Conservation (phyloP, 2,113 vertebrate genomes). For the Rhadina sibilatrix region DNA sequence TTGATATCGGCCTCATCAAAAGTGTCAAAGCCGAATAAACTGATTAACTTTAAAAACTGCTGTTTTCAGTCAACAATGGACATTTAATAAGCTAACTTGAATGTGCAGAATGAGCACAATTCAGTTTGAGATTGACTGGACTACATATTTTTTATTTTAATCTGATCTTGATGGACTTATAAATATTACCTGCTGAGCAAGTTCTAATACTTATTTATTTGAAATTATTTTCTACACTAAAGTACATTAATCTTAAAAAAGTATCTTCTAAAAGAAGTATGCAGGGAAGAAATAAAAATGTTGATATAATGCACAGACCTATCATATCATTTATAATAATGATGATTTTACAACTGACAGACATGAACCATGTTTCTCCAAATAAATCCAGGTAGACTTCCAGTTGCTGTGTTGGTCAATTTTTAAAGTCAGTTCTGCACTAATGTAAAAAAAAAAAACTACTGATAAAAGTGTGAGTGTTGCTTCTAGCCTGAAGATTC, state of each 20-base stretch:
- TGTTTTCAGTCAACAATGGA: constrained; percentile 78
- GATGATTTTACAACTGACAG: constrained; percentile 44
- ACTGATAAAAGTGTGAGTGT: constrained; percentile 46
- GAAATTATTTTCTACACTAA: constrained; percentile 75
- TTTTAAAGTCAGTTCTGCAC: constrained; percentile 65
- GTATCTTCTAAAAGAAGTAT: constrained; percentile 71
- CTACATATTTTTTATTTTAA: constrained; percentile 72
- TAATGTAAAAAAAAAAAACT: constrained; percentile 55
- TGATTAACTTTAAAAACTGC: constrained; percentile 76
- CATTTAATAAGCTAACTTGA: constrained; percentile 72
- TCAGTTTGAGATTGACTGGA: constrained; percentile 72
- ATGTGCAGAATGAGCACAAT: constrained; percentile 68
- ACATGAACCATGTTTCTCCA: constrained; percentile 25
- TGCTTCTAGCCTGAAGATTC: constrained; percentile 15
- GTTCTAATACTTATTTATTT: constrained; percentile 84
- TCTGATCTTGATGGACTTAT: constrained; percentile 75
- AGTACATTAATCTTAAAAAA: constrained; percentile 76
- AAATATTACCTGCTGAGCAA: constrained; percentile 81
- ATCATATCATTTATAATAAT: constrained; percentile 56
- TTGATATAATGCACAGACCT: constrained; percentile 66
- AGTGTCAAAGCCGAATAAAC: constrained; percentile 75
- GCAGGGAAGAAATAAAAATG: constrained; percentile 68
- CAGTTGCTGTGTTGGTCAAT: constrained; percentile 48
- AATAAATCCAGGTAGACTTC: constrained; percentile 64
- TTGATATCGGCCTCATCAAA: constrained; percentile 75